Percentiles rank a stretch among this genome's conserved stretches.
phyloP scores from a whole-genome alignment of 2,888 invertebrate species.

The Branchinecta sandiegonensis region DNA sequence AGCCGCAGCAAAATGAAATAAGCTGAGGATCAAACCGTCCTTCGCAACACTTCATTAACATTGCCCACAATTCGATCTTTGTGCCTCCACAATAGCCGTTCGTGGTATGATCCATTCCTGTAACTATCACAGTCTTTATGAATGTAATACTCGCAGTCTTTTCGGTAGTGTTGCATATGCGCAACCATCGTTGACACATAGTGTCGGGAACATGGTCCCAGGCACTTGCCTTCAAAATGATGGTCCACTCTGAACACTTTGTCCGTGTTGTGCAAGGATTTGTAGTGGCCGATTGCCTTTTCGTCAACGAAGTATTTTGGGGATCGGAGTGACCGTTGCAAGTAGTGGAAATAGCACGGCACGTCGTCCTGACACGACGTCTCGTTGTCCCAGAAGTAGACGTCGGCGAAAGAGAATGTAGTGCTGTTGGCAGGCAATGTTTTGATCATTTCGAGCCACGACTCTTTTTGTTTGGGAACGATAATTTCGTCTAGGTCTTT shows the following conservation, averaged over 20 bases:
- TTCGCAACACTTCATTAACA: background rate
- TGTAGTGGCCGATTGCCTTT: background rate
- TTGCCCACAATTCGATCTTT: background rate
- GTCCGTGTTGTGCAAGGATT: slow-evolving; percentile 6
- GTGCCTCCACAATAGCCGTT: background rate
- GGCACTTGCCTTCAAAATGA: background rate
- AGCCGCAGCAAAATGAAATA: no score
- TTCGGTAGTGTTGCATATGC: slow-evolving; percentile 1
- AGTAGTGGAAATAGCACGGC: background rate
- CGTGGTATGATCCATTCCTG: background rate
- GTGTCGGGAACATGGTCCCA: background rate
- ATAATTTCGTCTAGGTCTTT: slow-evolving; percentile 1
- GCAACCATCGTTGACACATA: background rate
- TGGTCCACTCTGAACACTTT: background rate
- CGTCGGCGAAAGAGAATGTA: background rate
- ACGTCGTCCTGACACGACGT: background rate
- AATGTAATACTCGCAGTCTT: background rate
- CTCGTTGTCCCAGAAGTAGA: background rate
- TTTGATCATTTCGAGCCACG: slow-evolving; percentile 4
- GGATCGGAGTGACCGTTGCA: background rate
- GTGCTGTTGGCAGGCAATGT: background rate
- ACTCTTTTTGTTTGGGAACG: background rate
- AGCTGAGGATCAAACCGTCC: no score
- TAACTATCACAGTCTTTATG: background rate
- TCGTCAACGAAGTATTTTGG: slow-evolving; percentile 8